Base-by-base conservation (phyloP, 2,888 invertebrate species). In the Thera obeliscata region DNA sequence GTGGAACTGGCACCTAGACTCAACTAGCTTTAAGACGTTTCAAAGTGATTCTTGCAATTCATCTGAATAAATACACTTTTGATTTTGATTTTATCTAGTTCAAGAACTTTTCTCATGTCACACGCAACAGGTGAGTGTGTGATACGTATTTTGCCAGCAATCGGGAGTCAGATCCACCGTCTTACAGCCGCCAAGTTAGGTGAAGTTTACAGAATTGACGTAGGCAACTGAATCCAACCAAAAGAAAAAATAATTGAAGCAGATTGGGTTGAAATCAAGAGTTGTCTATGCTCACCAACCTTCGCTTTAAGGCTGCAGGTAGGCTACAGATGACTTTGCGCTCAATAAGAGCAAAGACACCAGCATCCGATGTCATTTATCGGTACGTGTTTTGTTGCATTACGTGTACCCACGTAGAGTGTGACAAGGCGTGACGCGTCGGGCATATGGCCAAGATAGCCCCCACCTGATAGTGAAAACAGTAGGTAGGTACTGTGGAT, bases 401-500 rank as follows among this genome's bases (percentile, higher is more conserved):
- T 66, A 73, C 71, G 73, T 68, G 54, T 71, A 43, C 60, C 64
- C 57, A 62, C 71, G 66, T 66, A 56, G 52, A 56, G 56, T 66
- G 59, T 70, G 62, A 68, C 59, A 58, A 61, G 60, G 56, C 38
- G 67, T 70, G 68, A 74, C 75, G 72, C 61, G 49, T 55, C 64
- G 69, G 79, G 79, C 78, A 63, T 4, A 43, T 4, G 36, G 74
- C 79, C 79, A 78, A 67, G 60, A 49, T n/a, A 49, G 75, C 76
- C 78, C 33, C 33, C 74, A 60, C 61, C 41, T 64, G 71, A 71
- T 71, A 75, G 75, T 73, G 78, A 76, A 75, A 75, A 74, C 70
- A 60, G 49, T 57, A 63, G 12, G 38, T 56, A 56, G 57, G 9
- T 57, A 43, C 9, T 33, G 4, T 36, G 56, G 59, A 48, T 33